Base-by-base conservation (phyloP, 2,888 invertebrate species). In the Clistopyga incitator region DNA sequence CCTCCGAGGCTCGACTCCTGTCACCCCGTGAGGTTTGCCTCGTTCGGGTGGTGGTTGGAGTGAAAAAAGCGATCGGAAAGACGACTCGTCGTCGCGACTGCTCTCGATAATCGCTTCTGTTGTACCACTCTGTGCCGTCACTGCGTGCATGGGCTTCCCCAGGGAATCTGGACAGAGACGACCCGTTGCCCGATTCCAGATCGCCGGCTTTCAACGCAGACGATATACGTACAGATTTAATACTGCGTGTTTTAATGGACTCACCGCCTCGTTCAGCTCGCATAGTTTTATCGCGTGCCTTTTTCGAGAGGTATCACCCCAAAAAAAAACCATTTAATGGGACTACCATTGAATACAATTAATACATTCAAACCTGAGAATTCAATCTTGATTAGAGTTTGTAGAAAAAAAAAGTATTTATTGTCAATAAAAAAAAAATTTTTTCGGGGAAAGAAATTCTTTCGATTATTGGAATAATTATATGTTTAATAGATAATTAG, bases 61-160 rank as follows among this genome's bases (percentile, higher is more conserved):
- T 61, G 20, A 54, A 71, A 77, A 64, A 67, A 77, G 64, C 67
- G 76, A 72, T 72, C 59, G 47, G n/a, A 83, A 74, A 84, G 72
- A 84, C 67, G 79, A 76, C 61, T 81, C 84, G 81, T 65, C 76
- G 82, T 84, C 78, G 83, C 81, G 84, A 82, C 83, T 79, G 78
- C 81, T 81, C 77, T 85, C 80, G 84, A 87, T 87, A 4, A 87
- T 90, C 90, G 88, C 87, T 87, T 86, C 89, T 91, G 93, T 92
- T 91, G 93, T 92, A 89, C 92, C 93, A 93, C 89, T 89, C 92
- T 91, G 93, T 91, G 87, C 92, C 89, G 91, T 92, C 92, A 88
- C 92, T 88, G 87, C 84, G n/a, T 45, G 64, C 38, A 38, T 64
- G 38, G 64, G 8, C 70, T 88, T 89, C 90, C 89, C 89, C 83